phyloP scores from a whole-genome alignment of 2,888 invertebrate species.

The Erynnis tages region DNA sequence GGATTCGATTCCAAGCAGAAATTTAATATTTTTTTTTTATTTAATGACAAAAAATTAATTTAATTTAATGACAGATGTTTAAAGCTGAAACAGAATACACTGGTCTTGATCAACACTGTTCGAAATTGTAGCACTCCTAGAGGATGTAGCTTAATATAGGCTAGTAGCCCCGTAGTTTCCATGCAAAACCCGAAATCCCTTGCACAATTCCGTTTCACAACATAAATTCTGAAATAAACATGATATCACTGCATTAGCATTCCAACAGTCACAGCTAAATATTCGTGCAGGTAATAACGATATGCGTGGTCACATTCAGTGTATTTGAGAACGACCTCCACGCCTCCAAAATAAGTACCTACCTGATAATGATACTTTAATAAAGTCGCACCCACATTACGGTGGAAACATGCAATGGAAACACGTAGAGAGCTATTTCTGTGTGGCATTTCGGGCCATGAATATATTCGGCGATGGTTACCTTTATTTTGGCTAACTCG shows the following conservation, averaged over 20 bases:
- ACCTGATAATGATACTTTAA: slow-evolving; percentile 11
- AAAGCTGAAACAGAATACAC: too few relatives aligned
- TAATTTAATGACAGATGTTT: too few relatives aligned
- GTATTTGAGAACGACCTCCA: neutral
- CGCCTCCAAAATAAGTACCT: slow-evolving; percentile 2
- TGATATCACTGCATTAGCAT: neutral
- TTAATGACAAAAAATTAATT: too few relatives aligned
- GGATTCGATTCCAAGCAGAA: too few relatives aligned
- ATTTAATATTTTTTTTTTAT: too few relatives aligned
- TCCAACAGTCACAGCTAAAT: neutral
- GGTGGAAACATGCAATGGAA: slow-evolving; percentile 13
- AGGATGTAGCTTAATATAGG: too few relatives aligned
- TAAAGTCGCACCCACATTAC: slow-evolving; percentile 12
- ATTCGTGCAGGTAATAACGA: neutral
- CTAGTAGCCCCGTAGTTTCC: too few relatives aligned
- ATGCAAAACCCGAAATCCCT: too few relatives aligned
- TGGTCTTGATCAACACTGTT: too few relatives aligned
- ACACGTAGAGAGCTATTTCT: slow-evolving; percentile 14
- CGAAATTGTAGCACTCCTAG: too few relatives aligned
- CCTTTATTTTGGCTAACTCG: too few relatives aligned
- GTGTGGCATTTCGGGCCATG: slow-evolving; percentile 8
- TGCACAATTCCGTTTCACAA: neutral
- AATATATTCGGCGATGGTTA: slow-evolving; percentile 16
- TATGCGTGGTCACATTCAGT: neutral
- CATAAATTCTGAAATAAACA: neutral